These are phyloP conservation scores for Diploptera punctata DNA, from an alignment of 2,888 invertebrate genomes.

Conservation along the genomic window DNA sequence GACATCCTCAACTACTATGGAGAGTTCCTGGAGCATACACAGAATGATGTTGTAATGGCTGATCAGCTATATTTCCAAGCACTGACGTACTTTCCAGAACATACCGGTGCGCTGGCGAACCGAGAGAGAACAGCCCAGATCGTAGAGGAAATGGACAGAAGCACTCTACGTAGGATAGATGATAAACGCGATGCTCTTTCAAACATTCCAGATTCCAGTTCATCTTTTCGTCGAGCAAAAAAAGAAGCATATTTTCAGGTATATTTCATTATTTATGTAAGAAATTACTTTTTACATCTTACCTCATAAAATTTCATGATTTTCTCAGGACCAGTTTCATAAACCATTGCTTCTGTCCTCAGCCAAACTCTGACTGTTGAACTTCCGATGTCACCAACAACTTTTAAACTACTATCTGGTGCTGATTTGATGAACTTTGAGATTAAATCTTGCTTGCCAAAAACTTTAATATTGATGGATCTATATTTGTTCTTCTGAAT, in stretches of 20 bases:
- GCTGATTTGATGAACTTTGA: too few relatives aligned
- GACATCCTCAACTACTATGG: conserved; percentile 72
- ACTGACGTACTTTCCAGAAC: conserved; percentile 74
- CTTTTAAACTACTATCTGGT: too few relatives aligned
- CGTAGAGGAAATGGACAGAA: conserved; percentile 88
- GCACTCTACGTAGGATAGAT: conserved; percentile 79
- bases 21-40: conserved; percentile 87
- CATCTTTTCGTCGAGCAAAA: conserved; percentile 84
- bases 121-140: conserved; percentile 85
- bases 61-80: conserved; percentile 91
- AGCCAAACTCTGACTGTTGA: too few relatives aligned
- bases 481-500: too few relatives aligned
- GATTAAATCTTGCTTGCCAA: too few relatives aligned
- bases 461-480: too few relatives aligned
- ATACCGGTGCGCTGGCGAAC: conserved; percentile 72
- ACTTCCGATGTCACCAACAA: too few relatives aligned
- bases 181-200: conserved; percentile 82
- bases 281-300: too few relatives aligned
- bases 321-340: too few relatives aligned
- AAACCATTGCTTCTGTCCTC: too few relatives aligned
- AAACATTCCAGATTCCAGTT: conserved; percentile 79
- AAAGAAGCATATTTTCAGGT: conserved; percentile 91
- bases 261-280: too few relatives aligned
- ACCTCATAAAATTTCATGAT: too few relatives aligned
- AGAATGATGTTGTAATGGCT: conserved; percentile 85